Percentiles rank a stretch among this genome's conserved stretches.
Evolutionary conservation across 2,797 vertebrate genomes (phyloP).

Genomic region (Sebastes cheni): DNA sequence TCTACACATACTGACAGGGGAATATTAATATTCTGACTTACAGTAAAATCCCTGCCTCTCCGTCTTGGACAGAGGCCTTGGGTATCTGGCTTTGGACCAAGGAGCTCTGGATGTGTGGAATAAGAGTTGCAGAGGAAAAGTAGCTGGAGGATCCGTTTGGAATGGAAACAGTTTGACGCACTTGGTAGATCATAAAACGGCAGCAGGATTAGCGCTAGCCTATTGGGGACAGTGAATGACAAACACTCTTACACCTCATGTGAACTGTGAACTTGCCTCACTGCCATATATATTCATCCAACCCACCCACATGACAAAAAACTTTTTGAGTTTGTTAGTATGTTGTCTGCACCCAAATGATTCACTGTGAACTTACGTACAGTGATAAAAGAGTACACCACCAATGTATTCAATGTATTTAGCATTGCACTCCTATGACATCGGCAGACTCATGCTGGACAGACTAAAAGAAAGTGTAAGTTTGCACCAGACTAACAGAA

Average conservation of each 20-base stretch:
- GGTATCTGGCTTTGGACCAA: constrained; percentile 30
- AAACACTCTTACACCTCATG: constrained; percentile 20
- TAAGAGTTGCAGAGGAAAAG: constrained; percentile 17
- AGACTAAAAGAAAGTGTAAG: too few relatives aligned
- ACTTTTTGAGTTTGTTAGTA: background rate
- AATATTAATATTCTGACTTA: background rate
- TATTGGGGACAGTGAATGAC: constrained; percentile 50
- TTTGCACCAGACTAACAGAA: background rate
- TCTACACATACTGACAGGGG: background rate
- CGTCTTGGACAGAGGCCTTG: constrained; percentile 4
- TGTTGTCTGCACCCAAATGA: background rate
- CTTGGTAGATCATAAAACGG: constrained; percentile 66
- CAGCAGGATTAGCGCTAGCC: constrained; percentile 54
- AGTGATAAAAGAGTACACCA: background rate
- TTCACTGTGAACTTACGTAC: background rate
- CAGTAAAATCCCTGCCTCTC: background rate
- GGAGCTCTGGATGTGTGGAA: constrained; percentile 33
- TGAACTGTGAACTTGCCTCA: constrained; percentile 12
- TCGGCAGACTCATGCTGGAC: background rate
- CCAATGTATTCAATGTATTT: background rate
- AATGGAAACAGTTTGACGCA: constrained; percentile 75
- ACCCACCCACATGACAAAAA: too few relatives aligned
- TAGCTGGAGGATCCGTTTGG: constrained; percentile 46
- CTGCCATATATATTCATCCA: background rate
- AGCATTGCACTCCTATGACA: background rate